Conservation (phyloP, 2,888 invertebrate species). For the Nymphalis urticae region DNA sequence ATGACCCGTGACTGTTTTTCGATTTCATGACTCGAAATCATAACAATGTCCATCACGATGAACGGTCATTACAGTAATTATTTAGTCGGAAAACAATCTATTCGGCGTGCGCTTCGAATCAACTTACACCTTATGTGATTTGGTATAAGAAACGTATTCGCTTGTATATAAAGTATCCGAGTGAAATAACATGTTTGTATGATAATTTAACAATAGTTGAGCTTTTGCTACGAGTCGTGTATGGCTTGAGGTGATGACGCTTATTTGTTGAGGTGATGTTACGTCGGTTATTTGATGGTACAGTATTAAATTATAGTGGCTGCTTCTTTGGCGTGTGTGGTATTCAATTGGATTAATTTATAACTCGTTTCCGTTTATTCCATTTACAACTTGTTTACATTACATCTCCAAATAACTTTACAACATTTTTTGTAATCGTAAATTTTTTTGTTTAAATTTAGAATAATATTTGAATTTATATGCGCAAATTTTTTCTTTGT, state of each 20-base stretch:
- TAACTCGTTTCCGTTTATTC: conserved; percentile 36
- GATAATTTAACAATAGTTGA: conserved; percentile 69
- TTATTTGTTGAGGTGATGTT: conserved; percentile 68
- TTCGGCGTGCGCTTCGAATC: conserved; percentile 44
- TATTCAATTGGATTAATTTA: conserved; percentile 46
- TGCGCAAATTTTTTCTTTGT: too few relatives aligned
- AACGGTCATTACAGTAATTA: conserved; percentile 73
- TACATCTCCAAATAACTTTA: neutral
- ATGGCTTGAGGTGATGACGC: conserved; percentile 70
- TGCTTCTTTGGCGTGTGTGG: conserved; percentile 54
- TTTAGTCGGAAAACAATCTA: conserved; percentile 55
- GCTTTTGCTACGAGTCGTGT: conserved; percentile 66
- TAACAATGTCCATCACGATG: conserved; percentile 76
- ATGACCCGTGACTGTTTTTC: conserved; percentile 72
- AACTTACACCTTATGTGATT: neutral
- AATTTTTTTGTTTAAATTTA: neutral
- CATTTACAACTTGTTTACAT: conserved; percentile 30
- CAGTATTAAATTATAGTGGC: conserved; percentile 55
- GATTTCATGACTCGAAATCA: conserved; percentile 74
- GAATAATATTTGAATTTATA: too few relatives aligned
- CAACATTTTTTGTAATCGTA: too few relatives aligned
- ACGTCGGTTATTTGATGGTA: conserved; percentile 50
- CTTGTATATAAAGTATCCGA: conserved; percentile 39
- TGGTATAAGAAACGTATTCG: conserved; percentile 43
- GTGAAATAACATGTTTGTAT: conserved; percentile 49